These are phyloP conservation scores for Lichenostomus cassidix DNA, from an alignment of 2,113 vertebrate genomes.

Conservation along the genomic window DNA sequence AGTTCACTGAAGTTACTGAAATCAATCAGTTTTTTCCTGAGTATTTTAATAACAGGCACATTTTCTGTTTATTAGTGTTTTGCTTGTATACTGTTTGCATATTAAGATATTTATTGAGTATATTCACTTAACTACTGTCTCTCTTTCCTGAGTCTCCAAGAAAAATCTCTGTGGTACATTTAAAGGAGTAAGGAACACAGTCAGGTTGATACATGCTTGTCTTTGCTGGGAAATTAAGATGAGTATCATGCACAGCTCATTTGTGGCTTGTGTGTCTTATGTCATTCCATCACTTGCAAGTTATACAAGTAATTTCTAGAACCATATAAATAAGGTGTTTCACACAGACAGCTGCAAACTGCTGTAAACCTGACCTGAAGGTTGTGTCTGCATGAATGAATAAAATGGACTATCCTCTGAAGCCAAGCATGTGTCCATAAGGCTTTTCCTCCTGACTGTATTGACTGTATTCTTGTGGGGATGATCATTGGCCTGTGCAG, in stretches of 20 bases:
- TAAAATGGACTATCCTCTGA: not conserved
- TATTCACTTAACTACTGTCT: not conserved
- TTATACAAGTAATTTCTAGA: constrained; percentile 27
- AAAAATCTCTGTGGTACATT: not conserved
- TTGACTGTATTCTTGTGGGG: not conserved
- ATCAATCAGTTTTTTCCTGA: not conserved
- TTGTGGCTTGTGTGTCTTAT: constrained; percentile 44
- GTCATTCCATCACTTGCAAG: constrained; percentile 17
- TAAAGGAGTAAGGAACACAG: constrained; percentile 1
- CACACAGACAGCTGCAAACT: not conserved
- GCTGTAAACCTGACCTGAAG: not conserved
- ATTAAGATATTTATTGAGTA: not conserved
- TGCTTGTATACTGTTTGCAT: not conserved
- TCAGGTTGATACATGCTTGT: constrained; percentile 30
- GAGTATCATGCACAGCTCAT: constrained; percentile 23
- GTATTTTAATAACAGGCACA: constrained; percentile 13
- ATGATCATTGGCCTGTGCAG: not conserved
- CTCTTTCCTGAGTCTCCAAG: not conserved
- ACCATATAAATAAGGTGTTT: not conserved
- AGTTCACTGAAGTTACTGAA: constrained; percentile 38
- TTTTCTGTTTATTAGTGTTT: not conserved
- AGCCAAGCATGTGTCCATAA: not conserved
- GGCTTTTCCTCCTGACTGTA: not conserved
- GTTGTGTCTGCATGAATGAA: not conserved
- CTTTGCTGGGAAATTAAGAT: constrained; percentile 29